Percentiles rank a stretch among this genome's conserved stretches.
These are phyloP conservation scores for Glomeris marginata DNA, from an alignment of 2,888 invertebrate species.

Conservation along the genomic window DNA sequence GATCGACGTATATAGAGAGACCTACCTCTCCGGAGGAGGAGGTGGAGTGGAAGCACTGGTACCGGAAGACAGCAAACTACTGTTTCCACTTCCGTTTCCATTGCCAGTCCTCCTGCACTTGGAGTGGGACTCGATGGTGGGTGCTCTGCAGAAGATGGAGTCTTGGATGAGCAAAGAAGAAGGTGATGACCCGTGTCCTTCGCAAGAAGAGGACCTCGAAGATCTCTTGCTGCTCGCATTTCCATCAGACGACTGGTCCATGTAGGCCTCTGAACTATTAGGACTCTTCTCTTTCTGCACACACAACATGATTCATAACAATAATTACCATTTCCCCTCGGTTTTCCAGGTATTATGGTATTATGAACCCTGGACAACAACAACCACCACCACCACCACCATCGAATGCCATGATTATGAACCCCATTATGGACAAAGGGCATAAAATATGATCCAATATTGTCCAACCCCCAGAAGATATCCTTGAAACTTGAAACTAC, in stretches of 20 bases:
- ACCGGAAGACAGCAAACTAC: conserved; percentile 8
- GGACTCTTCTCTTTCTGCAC: too few relatives aligned
- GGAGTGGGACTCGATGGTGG: not conserved
- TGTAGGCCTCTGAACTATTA: conserved; percentile 1
- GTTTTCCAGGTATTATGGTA: too few relatives aligned
- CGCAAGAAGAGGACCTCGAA: conserved; percentile 33
- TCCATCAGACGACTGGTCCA: conserved; percentile 16
- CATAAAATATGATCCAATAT: too few relatives aligned
- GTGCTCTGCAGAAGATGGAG: not conserved
- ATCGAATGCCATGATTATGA: too few relatives aligned
- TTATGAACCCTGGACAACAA: too few relatives aligned
- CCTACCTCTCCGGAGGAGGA: conserved; percentile 15
- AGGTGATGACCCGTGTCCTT: conserved; percentile 33
- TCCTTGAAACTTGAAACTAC: too few relatives aligned
- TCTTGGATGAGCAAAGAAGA: conserved; percentile 10
- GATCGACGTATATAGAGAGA: too few relatives aligned
- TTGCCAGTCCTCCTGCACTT: conserved; percentile 11
- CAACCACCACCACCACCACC: too few relatives aligned
- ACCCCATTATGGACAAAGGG: too few relatives aligned
- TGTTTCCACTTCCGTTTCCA: not conserved
- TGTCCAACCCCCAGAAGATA: too few relatives aligned
- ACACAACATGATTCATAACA: too few relatives aligned
- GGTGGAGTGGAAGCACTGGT: conserved; percentile 9
- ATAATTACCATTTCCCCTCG: too few relatives aligned
- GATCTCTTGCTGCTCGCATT: conserved; percentile 23